These are phyloP conservation scores for Stramonita haemastoma DNA, from an alignment of 2,888 invertebrate genomes.

Conservation along the genomic window DNA sequence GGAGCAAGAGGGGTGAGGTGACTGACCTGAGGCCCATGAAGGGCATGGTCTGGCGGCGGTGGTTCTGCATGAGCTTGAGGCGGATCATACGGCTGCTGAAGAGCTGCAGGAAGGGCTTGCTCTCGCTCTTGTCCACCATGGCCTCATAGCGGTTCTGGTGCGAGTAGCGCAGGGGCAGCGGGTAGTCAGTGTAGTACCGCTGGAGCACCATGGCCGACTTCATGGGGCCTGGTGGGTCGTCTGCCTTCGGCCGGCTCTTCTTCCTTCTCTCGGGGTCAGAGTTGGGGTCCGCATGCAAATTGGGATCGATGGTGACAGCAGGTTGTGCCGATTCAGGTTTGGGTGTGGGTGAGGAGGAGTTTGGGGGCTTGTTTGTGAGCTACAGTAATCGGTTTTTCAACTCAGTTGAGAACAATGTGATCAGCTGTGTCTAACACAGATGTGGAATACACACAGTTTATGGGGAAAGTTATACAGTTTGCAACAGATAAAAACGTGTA, in stretches of 20 bases:
- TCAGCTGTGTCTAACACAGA: no score
- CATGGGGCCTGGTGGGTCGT: not conserved
- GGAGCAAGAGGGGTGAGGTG: no score
- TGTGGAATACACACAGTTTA: no score
- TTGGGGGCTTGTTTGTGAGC: no score
- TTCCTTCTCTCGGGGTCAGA: no score
- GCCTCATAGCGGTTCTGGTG: slow-evolving; percentile 49
- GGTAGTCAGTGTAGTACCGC: slow-evolving; percentile 46
- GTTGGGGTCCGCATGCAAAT: not conserved
- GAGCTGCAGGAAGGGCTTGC: slow-evolving; percentile 51
- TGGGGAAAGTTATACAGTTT: no score
- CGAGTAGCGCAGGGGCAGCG: slow-evolving; percentile 46
- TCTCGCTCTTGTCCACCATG: slow-evolving; percentile 34
- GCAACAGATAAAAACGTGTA: no score
- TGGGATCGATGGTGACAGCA: not conserved
- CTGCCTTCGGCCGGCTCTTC: not conserved
- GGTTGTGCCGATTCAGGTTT: not conserved
- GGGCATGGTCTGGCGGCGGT: slow-evolving; percentile 59
- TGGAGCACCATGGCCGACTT: slow-evolving; percentile 42
- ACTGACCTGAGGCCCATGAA: slow-evolving; percentile 50
- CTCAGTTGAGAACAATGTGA: no score
- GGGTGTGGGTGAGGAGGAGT: no score
- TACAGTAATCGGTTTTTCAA: no score
- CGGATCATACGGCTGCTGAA: slow-evolving; percentile 64
- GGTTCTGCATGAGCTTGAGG: slow-evolving; percentile 62